Evolutionary conservation across 2,888 invertebrate genomes (phyloP).

Genomic region (Parnassius apollo): DNA sequence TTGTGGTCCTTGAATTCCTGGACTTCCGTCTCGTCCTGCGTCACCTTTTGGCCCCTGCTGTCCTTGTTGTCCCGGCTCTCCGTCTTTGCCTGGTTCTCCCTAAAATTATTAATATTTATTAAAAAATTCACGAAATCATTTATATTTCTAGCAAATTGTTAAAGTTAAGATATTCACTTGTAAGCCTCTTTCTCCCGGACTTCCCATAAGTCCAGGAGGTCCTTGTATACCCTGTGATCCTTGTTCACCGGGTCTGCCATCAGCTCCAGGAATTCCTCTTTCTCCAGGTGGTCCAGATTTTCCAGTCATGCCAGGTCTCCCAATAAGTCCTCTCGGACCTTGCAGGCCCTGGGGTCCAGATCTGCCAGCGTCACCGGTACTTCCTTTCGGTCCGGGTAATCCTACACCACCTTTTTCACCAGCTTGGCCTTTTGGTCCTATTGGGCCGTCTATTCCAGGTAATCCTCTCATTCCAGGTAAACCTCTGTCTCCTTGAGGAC

Average conservation of each 20-base stretch:
- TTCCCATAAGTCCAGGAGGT: conserved; percentile 87
- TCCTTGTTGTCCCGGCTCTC: conserved; percentile 88
- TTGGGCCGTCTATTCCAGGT: conserved; percentile 88
- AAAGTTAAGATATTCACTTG: conserved; percentile 69
- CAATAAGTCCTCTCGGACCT: conserved; percentile 84
- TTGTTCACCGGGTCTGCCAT: conserved; percentile 92
- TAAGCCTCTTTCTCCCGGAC: conserved; percentile 89
- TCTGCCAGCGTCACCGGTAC: conserved; percentile 82
- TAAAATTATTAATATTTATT: conserved; percentile 40
- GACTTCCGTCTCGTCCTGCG: conserved; percentile 88
- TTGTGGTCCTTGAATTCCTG: conserved; percentile 87
- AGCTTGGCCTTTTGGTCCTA: conserved; percentile 87
- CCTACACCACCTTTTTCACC: conserved; percentile 85
- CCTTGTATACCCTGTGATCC: conserved; percentile 91
- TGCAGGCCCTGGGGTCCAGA: conserved; percentile 85
- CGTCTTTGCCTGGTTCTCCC: conserved; percentile 91
- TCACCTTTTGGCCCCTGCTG: conserved; percentile 89
- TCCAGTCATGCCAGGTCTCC: conserved; percentile 86
- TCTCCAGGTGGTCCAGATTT: conserved; percentile 87
- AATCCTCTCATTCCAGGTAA: conserved; percentile 83
- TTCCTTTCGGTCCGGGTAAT: conserved; percentile 81
- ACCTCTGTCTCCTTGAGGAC: conserved; percentile 88
- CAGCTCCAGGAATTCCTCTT: conserved; percentile 88
- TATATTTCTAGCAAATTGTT: neutral
- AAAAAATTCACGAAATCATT: conserved; percentile 22